phyloP scores from a whole-genome alignment of 2,113 vertebrate genomes.

The Mesoclemmys tuberculata region DNA sequence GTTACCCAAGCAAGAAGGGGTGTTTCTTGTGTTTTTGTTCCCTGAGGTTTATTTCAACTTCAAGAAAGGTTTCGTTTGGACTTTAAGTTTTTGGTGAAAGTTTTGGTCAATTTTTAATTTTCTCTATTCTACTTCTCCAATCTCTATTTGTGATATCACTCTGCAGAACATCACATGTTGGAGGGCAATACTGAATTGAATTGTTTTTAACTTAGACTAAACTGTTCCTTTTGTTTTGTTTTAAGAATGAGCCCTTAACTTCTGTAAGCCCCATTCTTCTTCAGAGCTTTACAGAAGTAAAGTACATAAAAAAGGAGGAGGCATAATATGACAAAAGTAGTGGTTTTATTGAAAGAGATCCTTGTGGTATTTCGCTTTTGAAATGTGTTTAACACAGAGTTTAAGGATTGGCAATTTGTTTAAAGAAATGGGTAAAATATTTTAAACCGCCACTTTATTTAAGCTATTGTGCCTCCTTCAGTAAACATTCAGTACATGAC shows the following conservation, averaged over 20 bases:
- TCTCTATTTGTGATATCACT: neutral
- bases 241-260: conserved; percentile 64
- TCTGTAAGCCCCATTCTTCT: conserved; percentile 57
- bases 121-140: neutral
- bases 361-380: conserved; percentile 79
- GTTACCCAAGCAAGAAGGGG: neutral
- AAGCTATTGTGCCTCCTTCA: conserved; percentile 86
- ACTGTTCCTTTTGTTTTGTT: conserved; percentile 55
- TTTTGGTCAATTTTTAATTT: neutral
- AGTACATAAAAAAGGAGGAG: conserved; percentile 49
- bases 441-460: conserved; percentile 84
- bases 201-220: conserved; percentile 61
- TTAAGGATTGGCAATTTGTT: conserved; percentile 84
- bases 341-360: conserved; percentile 74
- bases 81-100: neutral
- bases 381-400: conserved; percentile 79
- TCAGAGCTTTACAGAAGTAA: conserved; percentile 63
- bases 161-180: conserved; percentile 20
- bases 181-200: conserved; percentile 5
- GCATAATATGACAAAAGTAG: conserved; percentile 50
- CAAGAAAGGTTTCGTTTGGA: neutral
- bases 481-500: conserved; percentile 85
- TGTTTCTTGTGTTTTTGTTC: neutral
- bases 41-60: conserved; percentile 38
- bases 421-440: conserved; percentile 87